Conservation (phyloP, 35 echinoderm and acorn worm genomes). For the Diadema setosum region DNA sequence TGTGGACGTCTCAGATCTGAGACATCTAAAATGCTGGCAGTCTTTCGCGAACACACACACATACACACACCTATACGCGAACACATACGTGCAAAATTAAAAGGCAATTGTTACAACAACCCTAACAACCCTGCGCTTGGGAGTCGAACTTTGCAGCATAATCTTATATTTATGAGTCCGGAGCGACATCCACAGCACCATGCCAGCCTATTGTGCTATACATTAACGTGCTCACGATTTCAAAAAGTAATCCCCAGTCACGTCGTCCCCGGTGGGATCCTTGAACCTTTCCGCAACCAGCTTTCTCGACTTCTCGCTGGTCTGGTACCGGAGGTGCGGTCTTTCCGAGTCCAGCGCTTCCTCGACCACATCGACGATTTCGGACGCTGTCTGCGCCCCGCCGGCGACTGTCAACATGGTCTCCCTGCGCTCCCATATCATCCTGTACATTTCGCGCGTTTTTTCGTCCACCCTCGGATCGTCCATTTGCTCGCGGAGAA, state of each 20-base stretch:
- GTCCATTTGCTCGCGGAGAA: not conserved
- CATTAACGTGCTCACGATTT: too few species aligned
- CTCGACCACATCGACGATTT: not conserved
- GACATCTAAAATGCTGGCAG: too few species aligned
- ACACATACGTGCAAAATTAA: too few species aligned
- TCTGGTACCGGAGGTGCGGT: slow-evolving; percentile 30
- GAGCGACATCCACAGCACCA: too few species aligned
- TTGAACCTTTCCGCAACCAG: not conserved
- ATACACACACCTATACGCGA: too few species aligned
- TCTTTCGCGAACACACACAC: too few species aligned
- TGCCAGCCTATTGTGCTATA: too few species aligned
- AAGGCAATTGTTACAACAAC: too few species aligned
- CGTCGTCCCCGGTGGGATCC: not conserved
- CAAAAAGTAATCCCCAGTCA: not conserved
- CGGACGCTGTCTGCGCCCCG: not conserved
- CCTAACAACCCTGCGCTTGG: too few species aligned
- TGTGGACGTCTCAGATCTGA: too few species aligned
- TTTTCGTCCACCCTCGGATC: not conserved
- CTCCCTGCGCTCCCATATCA: not conserved
- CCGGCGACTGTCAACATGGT: not conserved
- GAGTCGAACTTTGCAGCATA: too few species aligned
- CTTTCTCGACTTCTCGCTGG: not conserved
- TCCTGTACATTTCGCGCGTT: not conserved
- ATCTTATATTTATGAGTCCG: too few species aligned
- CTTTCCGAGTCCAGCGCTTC: not conserved